Base-by-base conservation (phyloP, 2,888 invertebrate genomes). In the Leptopilina drosophilae region DNA sequence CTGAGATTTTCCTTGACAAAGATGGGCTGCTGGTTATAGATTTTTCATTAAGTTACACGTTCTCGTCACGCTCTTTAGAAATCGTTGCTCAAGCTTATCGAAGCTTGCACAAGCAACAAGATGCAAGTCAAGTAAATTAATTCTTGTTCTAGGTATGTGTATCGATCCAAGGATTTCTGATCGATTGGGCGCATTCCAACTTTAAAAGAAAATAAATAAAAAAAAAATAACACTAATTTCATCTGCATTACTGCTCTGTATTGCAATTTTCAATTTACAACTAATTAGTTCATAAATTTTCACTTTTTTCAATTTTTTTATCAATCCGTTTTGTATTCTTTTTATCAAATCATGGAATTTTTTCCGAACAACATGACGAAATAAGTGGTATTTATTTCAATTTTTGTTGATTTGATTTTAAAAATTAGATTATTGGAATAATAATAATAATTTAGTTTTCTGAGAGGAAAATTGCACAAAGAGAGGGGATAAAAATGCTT, bases 81-180 rank as follows among this genome's bases (percentile, higher is more conserved):
- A 66, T 66, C 42, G 66, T 66, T 66, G 66, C 66, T 66, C 66
- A 66, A 66, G 66, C 46, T 66, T 66, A 46, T 66, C 46, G 66
- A 66, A 66, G 66, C 66, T 66, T 66, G 66, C 66, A 66, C 66
- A 66, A 66, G 66, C 46, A 66, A 42, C 46, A 66, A 66, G 66
- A 46, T 66, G 66, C 66, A 66, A 66, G 64, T 64, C 64, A 33
- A 64, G 46, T 66, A 66, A 66, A 66, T 66, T 46, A 66, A 66
- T 66, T 66, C 66, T 66, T 66, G 65, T 66, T 66, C 65, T 66
- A 66, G 46, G 66, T 5, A 66, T 66, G 15, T 46, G 15, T 66
- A 66, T 66, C 46, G 46, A 33, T 66, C 2, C 15, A 66, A 66
- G 46, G 66, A 66, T 66, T 66, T 66, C 65, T 66, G 42, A 66